Evolutionary conservation across 2,888 invertebrate species (phyloP), one percentile per base, ranked within the genome.

Genomic region (Spicauda simplicius): DNA sequence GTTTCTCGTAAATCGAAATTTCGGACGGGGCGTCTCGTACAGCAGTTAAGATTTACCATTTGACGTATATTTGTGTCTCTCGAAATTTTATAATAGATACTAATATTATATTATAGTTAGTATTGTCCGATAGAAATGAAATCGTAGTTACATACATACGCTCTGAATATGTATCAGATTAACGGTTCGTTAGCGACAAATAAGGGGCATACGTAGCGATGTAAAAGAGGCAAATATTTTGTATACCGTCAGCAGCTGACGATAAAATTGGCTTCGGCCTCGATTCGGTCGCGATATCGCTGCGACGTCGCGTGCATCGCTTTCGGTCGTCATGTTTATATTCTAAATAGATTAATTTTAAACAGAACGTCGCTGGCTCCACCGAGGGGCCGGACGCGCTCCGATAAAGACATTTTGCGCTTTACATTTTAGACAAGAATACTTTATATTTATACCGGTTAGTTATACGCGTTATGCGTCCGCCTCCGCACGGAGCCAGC

Each of bases 171-270:
- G 52, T 53, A 64, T 7, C 41, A 25, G 25, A 25, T 48, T 41
- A 19, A 64, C 20, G 57, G 41, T 64, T 57, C 6, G 25, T 59
- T 59, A 65, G 53, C 30, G n/a, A 20, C 37, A 20, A 30, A 7
- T 50, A 52, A 37, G 33, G 5, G 10, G 20, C 16, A 50, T 61
- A 33, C 33, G 33, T 33, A 59, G 59, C 45, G 54, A 37, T 65
- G 54, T 65, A 65, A 65, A 59, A 59, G 64, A 58, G 52, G 25
- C 64, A 58, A 64, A 57, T 64, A 57, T 64, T 58, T 64, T 64
- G 18, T 64, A 58, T 58, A 64, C 57, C 56, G 64, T 64, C 64
- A 64, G 52, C 64, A 64, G 52, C 60, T 57, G 57, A 64, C 64
- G 64, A 52, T 45, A 64, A 57, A 63, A 64, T 64, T 41, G 56